Evolutionary conservation across 1,140 invertebrate genomes (phyloP), one percentile per base, ranked within the genome.

Genomic region (Ips nitidus): DNA sequence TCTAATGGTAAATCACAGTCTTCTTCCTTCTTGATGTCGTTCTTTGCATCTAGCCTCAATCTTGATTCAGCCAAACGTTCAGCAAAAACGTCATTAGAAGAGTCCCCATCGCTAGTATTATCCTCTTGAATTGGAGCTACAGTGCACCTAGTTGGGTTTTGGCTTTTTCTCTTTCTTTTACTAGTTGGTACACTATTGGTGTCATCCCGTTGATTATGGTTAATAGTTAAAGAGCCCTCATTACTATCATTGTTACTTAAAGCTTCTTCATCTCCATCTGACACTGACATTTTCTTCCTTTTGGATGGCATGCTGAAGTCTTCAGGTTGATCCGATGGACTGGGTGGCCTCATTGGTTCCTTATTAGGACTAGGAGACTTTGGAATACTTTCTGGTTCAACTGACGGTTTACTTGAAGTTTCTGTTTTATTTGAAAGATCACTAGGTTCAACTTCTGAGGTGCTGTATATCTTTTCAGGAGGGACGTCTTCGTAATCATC

Each of bases 161-260:
- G 90, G 75, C 90, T 95, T 82, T 98, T 98, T 57, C 95, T 83
- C 82, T 97, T 95, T 56, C 94, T 82, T 62, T 89, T 89, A 77
- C 82, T 86, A 70, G 75, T 85, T 73, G 78, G 79, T 80, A 81
- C 74, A 71, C 79, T 76, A 70, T 78, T 77, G 41, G 78, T 75
- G 71, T 84, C 83, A 78, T 83, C 84, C 77, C 85, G 86, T 53
- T 80, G 75, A 74, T 79, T 84, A 45, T 83, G 82, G 66, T 81
- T 82, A 7, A 84, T 79, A 76, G 84, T 84, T 73, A 85, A 81
- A n/a, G 87, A 88, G 77, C 93, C 90, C 71, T 91, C 91, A 71
- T 91, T 88, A 74, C 89, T 89, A 75, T 90, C 89, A n/a, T 84
- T 81, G 76, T 88, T 90, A 78, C 88, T 90, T 52, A 83, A 81